Evolutionary conservation across 1,140 invertebrate genomes (phyloP).

Genomic region (Hermetia illucens): DNA sequence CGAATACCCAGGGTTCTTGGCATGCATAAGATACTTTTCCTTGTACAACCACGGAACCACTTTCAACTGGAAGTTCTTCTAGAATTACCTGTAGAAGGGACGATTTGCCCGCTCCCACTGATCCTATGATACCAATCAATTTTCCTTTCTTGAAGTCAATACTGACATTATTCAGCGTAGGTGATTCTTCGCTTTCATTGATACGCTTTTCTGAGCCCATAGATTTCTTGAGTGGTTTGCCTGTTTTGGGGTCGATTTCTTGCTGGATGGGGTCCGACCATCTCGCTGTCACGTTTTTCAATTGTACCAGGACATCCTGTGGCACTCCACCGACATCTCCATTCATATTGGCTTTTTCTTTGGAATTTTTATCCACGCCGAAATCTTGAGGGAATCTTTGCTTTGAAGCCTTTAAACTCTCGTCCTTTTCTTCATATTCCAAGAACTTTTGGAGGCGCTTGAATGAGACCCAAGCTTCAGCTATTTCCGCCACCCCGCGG

Average conservation of each 20-base stretch:
- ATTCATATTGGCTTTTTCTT: neutral
- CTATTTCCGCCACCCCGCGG: constrained; percentile 46
- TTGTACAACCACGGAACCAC: constrained; percentile 12
- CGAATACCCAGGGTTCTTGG: constrained; percentile 34
- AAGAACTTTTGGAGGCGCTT: constrained; percentile 39
- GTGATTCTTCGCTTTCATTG: neutral
- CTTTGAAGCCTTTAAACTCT: too few relatives aligned
- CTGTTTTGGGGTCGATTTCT: too few relatives aligned
- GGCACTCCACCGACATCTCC: too few relatives aligned
- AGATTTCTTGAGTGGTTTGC: too few relatives aligned
- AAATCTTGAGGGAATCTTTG: neutral
- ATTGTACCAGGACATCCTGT: constrained; percentile 1
- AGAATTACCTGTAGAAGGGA: constrained; percentile 33
- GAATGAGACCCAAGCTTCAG: constrained; percentile 44
- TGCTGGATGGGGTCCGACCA: constrained; percentile 13
- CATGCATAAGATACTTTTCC: constrained; percentile 20
- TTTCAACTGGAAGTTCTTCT: constrained; percentile 16
- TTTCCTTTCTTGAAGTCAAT: constrained; percentile 29
- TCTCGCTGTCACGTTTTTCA: constrained; percentile 16
- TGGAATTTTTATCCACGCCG: neutral
- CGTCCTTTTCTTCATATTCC: constrained; percentile 37
- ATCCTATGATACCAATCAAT: constrained; percentile 45
- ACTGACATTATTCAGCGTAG: neutral
- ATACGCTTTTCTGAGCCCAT: neutral
- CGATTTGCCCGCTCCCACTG: constrained; percentile 45